Evolutionary conservation across 2,888 invertebrate species (phyloP).

Genomic region (Cantharis rufa): DNA sequence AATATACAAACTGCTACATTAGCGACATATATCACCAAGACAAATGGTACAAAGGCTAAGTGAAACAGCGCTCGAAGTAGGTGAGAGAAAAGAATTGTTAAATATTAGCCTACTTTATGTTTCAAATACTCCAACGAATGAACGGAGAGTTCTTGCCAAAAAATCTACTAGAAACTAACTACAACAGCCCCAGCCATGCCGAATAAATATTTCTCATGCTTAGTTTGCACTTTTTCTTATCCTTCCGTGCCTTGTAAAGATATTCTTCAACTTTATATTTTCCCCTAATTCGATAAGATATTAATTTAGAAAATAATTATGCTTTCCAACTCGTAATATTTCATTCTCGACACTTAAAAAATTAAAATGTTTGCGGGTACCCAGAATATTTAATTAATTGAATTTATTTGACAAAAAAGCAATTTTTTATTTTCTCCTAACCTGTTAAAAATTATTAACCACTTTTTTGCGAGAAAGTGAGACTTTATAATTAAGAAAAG

Average conservation of each 20-base stretch:
- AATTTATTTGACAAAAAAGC: slow-evolving; percentile 2
- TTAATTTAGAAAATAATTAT: slow-evolving; percentile 11
- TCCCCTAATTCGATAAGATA: slow-evolving; percentile 11
- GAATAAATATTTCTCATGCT: slow-evolving; percentile 34
- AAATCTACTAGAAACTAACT: slow-evolving; percentile 13
- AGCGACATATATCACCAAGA: slow-evolving; percentile 43
- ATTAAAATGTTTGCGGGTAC: neutral
- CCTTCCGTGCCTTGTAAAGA: slow-evolving; percentile 4
- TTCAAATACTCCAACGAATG: slow-evolving; percentile 28
- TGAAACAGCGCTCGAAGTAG: slow-evolving; percentile 46
- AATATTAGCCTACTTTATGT: slow-evolving; percentile 33
- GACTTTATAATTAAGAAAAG: neutral
- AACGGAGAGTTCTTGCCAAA: slow-evolving; percentile 30
- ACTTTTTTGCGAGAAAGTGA: neutral
- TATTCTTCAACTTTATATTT: slow-evolving; percentile 4
- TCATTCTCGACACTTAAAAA: neutral
- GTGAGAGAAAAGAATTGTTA: slow-evolving; percentile 46
- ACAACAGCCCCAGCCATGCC: slow-evolving; percentile 31
- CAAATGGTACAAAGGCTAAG: slow-evolving; percentile 40
- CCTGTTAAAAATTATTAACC: slow-evolving; percentile 33
- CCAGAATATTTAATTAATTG: neutral
- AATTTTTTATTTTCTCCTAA: slow-evolving; percentile 33
- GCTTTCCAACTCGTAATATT: slow-evolving; percentile 2
- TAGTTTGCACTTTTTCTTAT: slow-evolving; percentile 31
- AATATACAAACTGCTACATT: slow-evolving; percentile 38